Conservation (phyloP, 2,888 invertebrate genomes). For the Nomada fucata region DNA sequence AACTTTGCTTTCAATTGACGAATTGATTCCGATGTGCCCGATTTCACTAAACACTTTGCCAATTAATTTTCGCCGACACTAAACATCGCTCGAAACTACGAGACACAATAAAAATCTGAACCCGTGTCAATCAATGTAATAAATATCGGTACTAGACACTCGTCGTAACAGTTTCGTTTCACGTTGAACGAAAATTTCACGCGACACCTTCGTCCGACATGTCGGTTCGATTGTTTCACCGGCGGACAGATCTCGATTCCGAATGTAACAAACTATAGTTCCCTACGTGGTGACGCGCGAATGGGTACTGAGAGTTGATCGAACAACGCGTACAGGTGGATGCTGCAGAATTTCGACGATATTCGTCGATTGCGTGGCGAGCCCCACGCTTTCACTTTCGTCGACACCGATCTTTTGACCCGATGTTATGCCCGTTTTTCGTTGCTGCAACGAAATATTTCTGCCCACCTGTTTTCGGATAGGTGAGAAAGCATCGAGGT, state of each 20-base stretch:
- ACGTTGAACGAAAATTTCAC: neutral
- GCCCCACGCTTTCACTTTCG: constrained; percentile 58
- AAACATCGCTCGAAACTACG: no score
- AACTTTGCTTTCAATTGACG: no score
- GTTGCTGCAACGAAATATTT: no score
- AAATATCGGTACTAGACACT: neutral
- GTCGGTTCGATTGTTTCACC: neutral
- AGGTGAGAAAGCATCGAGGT: no score
- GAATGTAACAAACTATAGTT: neutral
- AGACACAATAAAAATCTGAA: no score
- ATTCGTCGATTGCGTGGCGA: constrained; percentile 27
- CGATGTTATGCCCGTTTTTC: no score
- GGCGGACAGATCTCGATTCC: neutral
- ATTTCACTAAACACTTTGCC: no score
- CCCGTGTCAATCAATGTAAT: no score
- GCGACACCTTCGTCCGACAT: neutral
- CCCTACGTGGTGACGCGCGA: neutral
- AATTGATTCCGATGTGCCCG: no score
- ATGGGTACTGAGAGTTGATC: constrained; percentile 27
- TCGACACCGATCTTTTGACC: constrained; percentile 9
- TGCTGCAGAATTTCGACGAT: constrained; percentile 48
- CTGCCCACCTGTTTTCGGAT: no score
- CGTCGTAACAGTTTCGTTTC: neutral
- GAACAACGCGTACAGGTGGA: constrained; percentile 15
- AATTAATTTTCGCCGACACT: no score